Base-by-base conservation (phyloP, 2,113 vertebrate genomes). In the Barnardius zonarius region DNA sequence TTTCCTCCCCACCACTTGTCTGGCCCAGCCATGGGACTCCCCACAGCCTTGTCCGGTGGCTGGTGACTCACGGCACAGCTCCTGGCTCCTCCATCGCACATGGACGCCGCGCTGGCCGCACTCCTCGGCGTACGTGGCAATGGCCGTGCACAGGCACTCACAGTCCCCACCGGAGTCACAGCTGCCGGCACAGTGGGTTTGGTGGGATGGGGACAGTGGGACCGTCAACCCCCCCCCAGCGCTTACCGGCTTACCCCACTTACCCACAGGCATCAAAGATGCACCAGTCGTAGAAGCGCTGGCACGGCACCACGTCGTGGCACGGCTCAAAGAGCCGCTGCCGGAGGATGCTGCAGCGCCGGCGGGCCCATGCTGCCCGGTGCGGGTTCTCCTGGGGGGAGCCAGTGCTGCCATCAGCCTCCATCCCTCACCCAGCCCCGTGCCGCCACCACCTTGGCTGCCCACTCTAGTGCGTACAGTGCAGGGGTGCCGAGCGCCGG, bases 251-350 rank as follows among this genome's bases (percentile, higher is more conserved):
- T 55, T 33, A 33, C 54, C 54, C 54, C 78, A 95, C 99, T 98
- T 96, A 99, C 99, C 99, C 98, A 22, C 99, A 99, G 82, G 99
- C 97, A 6, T 99, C 99, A 44, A 98, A 98, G 97, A 99, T 96
- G 96, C 99, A 99, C 98, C 98, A 98, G 83, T 99, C 98, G 2
- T 99, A 99, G 97, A 98, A 98, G 95, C 97, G 98, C 97, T 99
- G 98, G 8, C 98, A 98, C 8, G 98, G 97, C 39, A 99, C 98
- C 62, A 98, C 98, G 0, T 94, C 11, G 4, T 99, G 99, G 91
- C 99, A 99, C 1, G 10, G 83, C 6, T 97, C 95, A 28, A 99
- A 99, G 20, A 98, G 97, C 1, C 92, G 92, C 97, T 98, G 98
- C 11, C 96, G 96, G 78, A 99, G 92, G 30, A 98, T 46, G 9